These are phyloP conservation scores for Megaceryle alcyon DNA, from an alignment of 2,797 vertebrate species.

Conservation along the genomic window DNA sequence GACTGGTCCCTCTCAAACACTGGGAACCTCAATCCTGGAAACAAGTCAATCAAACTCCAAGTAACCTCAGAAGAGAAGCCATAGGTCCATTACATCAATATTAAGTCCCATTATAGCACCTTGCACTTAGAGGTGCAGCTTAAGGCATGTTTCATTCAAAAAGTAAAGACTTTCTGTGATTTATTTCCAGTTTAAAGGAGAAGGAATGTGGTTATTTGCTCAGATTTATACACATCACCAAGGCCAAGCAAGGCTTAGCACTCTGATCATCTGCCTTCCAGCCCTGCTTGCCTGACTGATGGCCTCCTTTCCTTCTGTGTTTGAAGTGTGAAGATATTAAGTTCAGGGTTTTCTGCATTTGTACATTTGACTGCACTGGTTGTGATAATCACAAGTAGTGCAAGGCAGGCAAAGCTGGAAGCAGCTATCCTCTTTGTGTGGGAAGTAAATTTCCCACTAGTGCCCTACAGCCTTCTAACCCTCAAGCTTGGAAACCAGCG, in stretches of 20 bases:
- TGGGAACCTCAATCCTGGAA: not conserved
- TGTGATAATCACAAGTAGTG: not conserved
- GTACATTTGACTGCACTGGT: no score
- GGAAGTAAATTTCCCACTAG: not conserved
- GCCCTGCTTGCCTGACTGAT: not conserved
- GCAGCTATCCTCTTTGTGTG: not conserved
- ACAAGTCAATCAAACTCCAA: not conserved
- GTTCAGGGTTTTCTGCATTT: not conserved
- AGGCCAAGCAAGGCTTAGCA: not conserved
- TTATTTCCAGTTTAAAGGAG: not conserved
- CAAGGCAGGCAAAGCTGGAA: not conserved
- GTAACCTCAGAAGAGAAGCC: not conserved
- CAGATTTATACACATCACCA: not conserved
- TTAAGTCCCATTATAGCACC: not conserved
- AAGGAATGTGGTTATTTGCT: not conserved
- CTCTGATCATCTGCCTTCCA: not conserved
- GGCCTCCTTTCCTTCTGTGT: not conserved
- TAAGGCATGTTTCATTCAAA: not conserved
- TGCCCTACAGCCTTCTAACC: not conserved
- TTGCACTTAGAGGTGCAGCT: not conserved
- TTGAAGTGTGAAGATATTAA: not conserved
- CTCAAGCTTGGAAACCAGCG: not conserved
- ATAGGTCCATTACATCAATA: rapidly evolving
- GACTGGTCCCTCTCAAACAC: not conserved
- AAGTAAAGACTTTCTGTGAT: not conserved